Evolutionary conservation across 2,888 invertebrate genomes (phyloP).

Genomic region (Brenthis ino): DNA sequence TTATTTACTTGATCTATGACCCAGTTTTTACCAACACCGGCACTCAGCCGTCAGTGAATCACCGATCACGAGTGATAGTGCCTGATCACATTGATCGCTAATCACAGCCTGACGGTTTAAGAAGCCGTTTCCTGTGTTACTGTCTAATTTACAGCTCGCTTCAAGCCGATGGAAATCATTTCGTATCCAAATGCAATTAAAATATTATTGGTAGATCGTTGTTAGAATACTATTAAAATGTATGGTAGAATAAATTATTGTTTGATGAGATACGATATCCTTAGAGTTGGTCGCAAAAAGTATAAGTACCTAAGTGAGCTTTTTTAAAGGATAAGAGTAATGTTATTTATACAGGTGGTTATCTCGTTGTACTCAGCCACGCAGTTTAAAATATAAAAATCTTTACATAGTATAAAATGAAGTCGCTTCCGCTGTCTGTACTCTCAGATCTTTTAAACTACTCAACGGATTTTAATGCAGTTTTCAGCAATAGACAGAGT

Average conservation of each 20-base stretch:
- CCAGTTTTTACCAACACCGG: constrained; percentile 56
- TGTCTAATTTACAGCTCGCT: constrained; percentile 79
- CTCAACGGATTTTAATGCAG: too few species aligned
- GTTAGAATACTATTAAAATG: constrained; percentile 1
- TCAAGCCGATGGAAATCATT: constrained; percentile 46
- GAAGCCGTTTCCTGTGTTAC: constrained; percentile 78
- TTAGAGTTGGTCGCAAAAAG: constrained; percentile 1
- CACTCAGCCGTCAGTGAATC: constrained; percentile 65
- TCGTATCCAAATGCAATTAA: constrained; percentile 33
- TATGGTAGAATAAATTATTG: not conserved
- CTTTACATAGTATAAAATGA: too few species aligned
- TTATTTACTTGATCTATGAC: constrained; percentile 50
- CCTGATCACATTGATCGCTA: constrained; percentile 73
- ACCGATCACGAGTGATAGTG: constrained; percentile 69
- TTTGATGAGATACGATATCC: not conserved
- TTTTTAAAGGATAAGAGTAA: not conserved
- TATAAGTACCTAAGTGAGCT: not conserved
- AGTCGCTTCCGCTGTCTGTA: too few species aligned
- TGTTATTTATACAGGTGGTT: not conserved
- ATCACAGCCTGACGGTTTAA: constrained; percentile 78
- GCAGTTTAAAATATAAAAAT: not conserved
- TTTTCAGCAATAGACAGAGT: too few species aligned
- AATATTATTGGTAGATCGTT: constrained; percentile 27
- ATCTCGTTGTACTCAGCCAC: not conserved
- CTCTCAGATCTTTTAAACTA: too few species aligned